Percentiles rank a stretch among this genome's conserved stretches.
These are phyloP conservation scores for Phymorhynchus buccinoides DNA, from an alignment of 1,140 invertebrate species.

Conservation along the genomic window DNA sequence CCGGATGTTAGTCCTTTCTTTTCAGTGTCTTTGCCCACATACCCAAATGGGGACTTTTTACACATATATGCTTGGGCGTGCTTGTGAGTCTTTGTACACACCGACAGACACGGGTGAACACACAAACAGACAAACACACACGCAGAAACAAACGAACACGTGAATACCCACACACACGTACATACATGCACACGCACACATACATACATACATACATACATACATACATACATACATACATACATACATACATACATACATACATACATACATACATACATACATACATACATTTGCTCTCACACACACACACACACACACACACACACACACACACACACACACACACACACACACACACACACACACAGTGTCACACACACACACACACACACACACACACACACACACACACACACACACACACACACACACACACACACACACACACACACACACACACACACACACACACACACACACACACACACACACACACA, in stretches of 20 bases:
- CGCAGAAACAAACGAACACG: too few species aligned
- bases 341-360: neutral
- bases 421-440: neutral
- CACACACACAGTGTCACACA: neutral
- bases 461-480: neutral
- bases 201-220: neutral
- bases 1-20: too few species aligned
- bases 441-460: neutral
- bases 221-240: neutral
- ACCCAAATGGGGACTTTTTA: too few species aligned
- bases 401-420: slow-evolving; percentile 7
- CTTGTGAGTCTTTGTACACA: too few species aligned
- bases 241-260: neutral
- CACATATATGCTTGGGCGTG: too few species aligned
- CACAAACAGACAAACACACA: too few species aligned
- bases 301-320: neutral
- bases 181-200: too few species aligned
- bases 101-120: too few species aligned
- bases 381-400: neutral
- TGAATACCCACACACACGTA: too few species aligned
- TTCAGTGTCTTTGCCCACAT: too few species aligned
- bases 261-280: neutral
- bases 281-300: neutral
- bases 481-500: neutral
- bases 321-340: neutral